Evolutionary conservation across 1,140 invertebrate genomes (phyloP), one percentile per base, ranked within the genome.

Genomic region (Trinorchestia longiramus): DNA sequence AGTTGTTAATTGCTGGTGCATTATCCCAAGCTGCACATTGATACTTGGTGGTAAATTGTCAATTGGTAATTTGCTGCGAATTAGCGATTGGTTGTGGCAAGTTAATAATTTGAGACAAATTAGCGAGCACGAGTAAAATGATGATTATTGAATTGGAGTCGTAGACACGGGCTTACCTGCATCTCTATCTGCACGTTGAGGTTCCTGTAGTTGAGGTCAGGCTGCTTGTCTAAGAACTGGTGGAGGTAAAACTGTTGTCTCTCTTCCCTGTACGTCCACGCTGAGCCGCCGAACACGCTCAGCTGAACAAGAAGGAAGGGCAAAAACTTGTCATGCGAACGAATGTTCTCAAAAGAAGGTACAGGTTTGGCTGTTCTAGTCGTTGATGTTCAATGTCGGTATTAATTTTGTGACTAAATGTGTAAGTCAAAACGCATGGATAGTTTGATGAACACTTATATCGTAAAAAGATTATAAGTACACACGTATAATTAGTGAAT

Each of bases 231-330:
- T 0, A 98, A 97, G 97, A 98, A 98, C 96, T 98, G 98, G 97
- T 98, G 98, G 0, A 98, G 97, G 97, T 99, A 99, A 97, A 98
- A 99, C 97, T 98, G 98, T 45, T 98, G 97, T 42, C 98, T 97
- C 94, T 97, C 97, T 90, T 98, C 97, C 97, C 98, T 98, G 97
- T 98, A 98, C 96, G 98, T 97, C 98, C 98, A 99, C 19, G 98
- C 98, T 94, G 98, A 98, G 90, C 98, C 47, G 44, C 97, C 96
- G 87, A 96, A 97, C 23, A 96, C 44, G 6, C 95, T 96, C 4
- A 90, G 44, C 95, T 95, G 57, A 8, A 41, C 3, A 53, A 19
- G n/a, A 62, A 36, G 19, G 47, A 19, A 6, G 47, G 47, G 6
- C 19, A 19, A 53, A 8, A 6, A 53, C 6, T 19, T 8, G 47